These are phyloP conservation scores for Globodera rostochiensis DNA, from an alignment of 1,140 invertebrate genomes.

Conservation along the genomic window DNA sequence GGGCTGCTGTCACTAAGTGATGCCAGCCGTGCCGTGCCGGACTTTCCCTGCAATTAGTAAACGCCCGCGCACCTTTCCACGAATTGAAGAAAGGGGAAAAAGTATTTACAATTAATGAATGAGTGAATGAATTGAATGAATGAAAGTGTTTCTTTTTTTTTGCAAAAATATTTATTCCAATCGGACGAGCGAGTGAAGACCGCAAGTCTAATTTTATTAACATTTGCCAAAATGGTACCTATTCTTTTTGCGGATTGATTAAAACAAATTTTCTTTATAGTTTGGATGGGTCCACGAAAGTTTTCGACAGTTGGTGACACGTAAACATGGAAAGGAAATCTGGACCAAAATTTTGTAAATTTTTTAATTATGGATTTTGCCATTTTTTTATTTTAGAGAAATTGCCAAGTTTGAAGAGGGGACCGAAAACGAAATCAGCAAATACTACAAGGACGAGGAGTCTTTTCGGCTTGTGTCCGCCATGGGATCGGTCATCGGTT, in stretches of 20 bases:
- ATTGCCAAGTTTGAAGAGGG: constrained; percentile 65
- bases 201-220: not conserved
- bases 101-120: no score
- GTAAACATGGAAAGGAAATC: constrained; percentile 61
- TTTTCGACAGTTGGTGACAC: constrained; percentile 61
- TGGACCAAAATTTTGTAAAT: constrained; percentile 63
- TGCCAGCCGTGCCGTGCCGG: no score
- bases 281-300: constrained; percentile 65
- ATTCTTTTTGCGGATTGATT: not conserved
- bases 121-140: no score
- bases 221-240: not conserved
- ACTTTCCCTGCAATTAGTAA: no score
- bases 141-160: no score
- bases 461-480: constrained; percentile 58
- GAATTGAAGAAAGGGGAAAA: no score
- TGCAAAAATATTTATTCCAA: not conserved
- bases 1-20: no score
- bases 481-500: constrained; percentile 62
- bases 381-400: constrained; percentile 52
- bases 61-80: not conserved
- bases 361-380: constrained; percentile 18
- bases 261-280: constrained; percentile 31
- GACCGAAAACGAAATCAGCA: constrained; percentile 60
- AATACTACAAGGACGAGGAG: constrained; percentile 62
- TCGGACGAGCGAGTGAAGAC: not conserved